A percentile compares a stretch with the other conserved stretches of the same genome.
phyloP scores from a whole-genome alignment of 2,888 invertebrate species.

The Cheiracanthium punctorium region DNA sequence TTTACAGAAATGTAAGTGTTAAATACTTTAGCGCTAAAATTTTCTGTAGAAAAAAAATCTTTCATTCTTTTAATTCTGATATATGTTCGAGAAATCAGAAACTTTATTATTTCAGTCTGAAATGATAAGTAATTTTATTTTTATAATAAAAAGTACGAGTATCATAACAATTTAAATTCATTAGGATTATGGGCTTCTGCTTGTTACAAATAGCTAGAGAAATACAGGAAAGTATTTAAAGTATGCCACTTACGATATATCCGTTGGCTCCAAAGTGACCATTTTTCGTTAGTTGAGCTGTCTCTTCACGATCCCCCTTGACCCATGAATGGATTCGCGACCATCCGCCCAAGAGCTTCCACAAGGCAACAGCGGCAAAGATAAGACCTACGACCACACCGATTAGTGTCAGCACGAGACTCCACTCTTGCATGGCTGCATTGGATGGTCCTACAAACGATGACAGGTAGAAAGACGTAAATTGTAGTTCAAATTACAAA shows the following conservation, averaged over 20 bases:
- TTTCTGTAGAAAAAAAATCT: too few relatives aligned
- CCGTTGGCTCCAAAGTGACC: constrained; percentile 82
- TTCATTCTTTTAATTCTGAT: too few relatives aligned
- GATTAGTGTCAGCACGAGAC: constrained; percentile 77
- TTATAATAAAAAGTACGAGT: too few relatives aligned
- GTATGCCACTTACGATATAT: constrained; percentile 80
- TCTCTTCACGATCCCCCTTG: constrained; percentile 79
- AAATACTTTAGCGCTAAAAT: too few relatives aligned
- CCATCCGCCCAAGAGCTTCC: constrained; percentile 77
- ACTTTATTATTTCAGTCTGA: too few relatives aligned
- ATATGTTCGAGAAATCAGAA: too few relatives aligned
- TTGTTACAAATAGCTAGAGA: too few relatives aligned
- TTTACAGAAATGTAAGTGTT: too few relatives aligned
- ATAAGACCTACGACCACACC: constrained; percentile 74
- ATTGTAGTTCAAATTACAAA: neutral
- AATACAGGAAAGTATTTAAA: too few relatives aligned
- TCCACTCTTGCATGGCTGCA: constrained; percentile 76
- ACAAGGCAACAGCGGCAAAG: constrained; percentile 76
- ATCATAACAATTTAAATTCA: too few relatives aligned
- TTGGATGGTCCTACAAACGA: neutral
- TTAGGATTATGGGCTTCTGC: too few relatives aligned
- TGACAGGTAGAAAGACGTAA: neutral
- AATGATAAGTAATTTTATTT: too few relatives aligned
- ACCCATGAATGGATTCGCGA: constrained; percentile 79
- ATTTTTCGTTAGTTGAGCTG: constrained; percentile 79